Percentiles rank a stretch among this genome's conserved stretches.
Evolutionary conservation across 35 echinoderm and acorn worm species (phyloP).

Genomic region (Heliocidaris tuberculata): DNA sequence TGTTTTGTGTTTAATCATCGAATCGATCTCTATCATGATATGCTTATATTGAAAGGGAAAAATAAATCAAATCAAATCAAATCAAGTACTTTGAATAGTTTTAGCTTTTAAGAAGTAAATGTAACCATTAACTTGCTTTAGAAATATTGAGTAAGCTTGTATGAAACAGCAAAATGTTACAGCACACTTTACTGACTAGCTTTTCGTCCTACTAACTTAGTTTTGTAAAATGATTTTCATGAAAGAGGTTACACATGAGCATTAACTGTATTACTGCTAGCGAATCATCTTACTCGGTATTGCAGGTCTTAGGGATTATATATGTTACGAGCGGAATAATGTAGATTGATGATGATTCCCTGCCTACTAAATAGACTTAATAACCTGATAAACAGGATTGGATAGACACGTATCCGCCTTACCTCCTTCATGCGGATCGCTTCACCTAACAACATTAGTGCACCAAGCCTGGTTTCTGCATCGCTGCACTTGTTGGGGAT

Average conservation of each 20-base stretch:
- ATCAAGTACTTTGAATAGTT: no score
- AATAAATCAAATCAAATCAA: no score
- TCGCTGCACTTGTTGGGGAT: neutral
- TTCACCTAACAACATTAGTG: neutral
- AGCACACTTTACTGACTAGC: no score
- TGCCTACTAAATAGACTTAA: neutral
- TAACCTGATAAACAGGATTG: neutral
- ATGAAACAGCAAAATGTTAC: no score
- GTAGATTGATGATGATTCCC: conserved; percentile 9
- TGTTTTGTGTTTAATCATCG: no score
- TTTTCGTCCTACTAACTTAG: no score
- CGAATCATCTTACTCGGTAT: neutral
- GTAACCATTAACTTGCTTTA: no score
- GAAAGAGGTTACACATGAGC: neutral
- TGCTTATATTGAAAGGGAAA: no score
- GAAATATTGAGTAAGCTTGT: no score
- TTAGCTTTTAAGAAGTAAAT: no score
- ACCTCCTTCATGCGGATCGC: neutral
- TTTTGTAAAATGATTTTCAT: neutral
- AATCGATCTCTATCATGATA: no score
- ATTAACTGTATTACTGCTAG: neutral
- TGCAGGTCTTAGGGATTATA: neutral
- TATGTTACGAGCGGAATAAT: neutral
- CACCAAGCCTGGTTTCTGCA: neutral
- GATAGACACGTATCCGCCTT: neutral